phyloP scores from a whole-genome alignment of 1,140 invertebrate species.

The Teleogryllus occipitalis region DNA sequence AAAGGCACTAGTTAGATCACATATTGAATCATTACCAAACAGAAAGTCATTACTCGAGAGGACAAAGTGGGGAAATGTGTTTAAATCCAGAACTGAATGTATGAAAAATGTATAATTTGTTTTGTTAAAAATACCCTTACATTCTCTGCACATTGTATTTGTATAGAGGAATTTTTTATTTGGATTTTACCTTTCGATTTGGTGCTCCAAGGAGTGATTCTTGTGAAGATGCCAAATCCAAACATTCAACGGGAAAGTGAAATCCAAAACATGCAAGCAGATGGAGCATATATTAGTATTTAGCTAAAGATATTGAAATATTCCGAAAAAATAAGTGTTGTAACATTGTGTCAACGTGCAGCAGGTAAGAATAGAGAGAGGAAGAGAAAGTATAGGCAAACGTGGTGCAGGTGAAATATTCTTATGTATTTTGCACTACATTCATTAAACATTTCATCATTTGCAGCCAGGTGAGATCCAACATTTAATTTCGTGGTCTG shows the following conservation, averaged over 20 bases:
- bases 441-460: not conserved
- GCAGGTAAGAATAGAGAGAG: not conserved
- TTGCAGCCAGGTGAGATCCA: conserved; percentile 5
- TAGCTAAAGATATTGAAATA: not conserved
- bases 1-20: not conserved
- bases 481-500: not conserved
- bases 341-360: not conserved
- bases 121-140: not conserved
- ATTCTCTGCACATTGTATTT: not conserved
- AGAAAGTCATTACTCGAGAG: not conserved
- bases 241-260: not conserved
- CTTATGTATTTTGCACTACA: not conserved
- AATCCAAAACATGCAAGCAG: not conserved
- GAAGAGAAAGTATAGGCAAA: not conserved
- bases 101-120: not conserved
- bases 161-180: too few species aligned
- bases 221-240: not conserved
- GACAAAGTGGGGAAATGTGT: not conserved
- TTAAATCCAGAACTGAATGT: conserved; percentile 6
- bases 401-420: not conserved
- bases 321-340: not conserved
- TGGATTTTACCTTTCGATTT: not conserved
- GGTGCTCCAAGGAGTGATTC: not conserved
- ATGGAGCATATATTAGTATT: not conserved
- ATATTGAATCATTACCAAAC: not conserved